Percentiles rank a stretch among this genome's conserved stretches.
These are phyloP conservation scores for Phymanthus crucifer DNA, from an alignment of 92 coral and sea anemone genomes.

Conservation along the genomic window DNA sequence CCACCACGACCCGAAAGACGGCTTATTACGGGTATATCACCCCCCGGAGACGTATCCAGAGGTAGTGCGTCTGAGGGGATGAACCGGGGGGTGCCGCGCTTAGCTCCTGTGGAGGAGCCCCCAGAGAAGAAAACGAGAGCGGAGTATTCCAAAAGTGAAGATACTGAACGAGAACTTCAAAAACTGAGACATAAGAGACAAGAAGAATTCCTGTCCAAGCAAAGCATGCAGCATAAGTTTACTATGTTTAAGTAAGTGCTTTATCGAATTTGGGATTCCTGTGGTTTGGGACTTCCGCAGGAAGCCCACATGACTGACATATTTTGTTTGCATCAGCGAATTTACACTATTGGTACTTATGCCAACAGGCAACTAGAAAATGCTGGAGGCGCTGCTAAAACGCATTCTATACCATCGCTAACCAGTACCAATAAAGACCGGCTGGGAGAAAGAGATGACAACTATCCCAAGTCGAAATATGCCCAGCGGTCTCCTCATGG, in stretches of 20 bases:
- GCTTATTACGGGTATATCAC: conserved; percentile 12
- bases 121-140: conserved; percentile 66
- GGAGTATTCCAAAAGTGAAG: conserved; percentile 43
- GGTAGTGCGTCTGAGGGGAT: background rate
- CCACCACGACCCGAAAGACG: conserved; percentile 30
- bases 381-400: conserved; percentile 27
- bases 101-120: conserved; percentile 52
- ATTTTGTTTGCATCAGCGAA: background rate
- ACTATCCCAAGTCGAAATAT: conserved; percentile 17
- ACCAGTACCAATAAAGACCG: conserved; percentile 8
- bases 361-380: conserved; percentile 33
- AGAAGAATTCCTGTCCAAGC: conserved; percentile 61
- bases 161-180: conserved; percentile 62
- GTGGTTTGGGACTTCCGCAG: background rate
- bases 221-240: conserved; percentile 61
- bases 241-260: conserved; percentile 62
- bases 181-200: conserved; percentile 58
- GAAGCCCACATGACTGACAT: background rate
- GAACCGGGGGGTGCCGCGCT: conserved; percentile 12
- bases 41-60: conserved; percentile 19
- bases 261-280: background rate
- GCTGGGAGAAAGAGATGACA: conserved; percentile 16
- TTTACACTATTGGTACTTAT: background rate
- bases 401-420: conserved; percentile 13
- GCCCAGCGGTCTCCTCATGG: conserved; percentile 24